These are phyloP conservation scores for Lasiurus borealis DNA, from an alignment of 2,113 vertebrate genomes.

Conservation along the genomic window DNA sequence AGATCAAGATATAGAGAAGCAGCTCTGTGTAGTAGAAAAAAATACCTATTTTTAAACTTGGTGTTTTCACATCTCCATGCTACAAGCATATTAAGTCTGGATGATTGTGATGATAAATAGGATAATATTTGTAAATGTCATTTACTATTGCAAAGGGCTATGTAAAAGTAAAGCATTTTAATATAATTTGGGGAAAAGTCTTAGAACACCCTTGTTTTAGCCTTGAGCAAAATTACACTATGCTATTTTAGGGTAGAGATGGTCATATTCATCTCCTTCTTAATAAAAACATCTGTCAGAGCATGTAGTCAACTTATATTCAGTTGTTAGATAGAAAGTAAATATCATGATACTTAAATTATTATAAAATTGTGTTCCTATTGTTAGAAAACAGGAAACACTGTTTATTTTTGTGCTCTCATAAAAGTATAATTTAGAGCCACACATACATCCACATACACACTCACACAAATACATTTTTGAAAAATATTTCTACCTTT, in stretches of 20 bases:
- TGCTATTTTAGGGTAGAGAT: background rate
- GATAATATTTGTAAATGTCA: background rate
- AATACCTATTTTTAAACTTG: background rate
- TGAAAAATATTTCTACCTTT: constrained; percentile 1
- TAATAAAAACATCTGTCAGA: background rate
- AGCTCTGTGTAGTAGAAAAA: background rate
- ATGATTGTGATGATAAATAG: background rate
- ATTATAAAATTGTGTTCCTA: background rate
- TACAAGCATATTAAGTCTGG: background rate
- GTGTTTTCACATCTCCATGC: background rate
- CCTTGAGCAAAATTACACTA: background rate
- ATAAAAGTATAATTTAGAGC: constrained; percentile 9
- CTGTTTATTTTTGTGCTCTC: background rate
- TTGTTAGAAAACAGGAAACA: constrained; percentile 5
- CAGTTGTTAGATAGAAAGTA: constrained; percentile 5
- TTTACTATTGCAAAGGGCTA: background rate
- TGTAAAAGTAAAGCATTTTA: background rate
- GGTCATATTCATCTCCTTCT: background rate
- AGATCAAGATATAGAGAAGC: background rate
- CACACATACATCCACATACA: background rate
- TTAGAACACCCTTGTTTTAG: constrained; percentile 1
- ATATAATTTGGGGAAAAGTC: background rate
- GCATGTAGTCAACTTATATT: background rate
- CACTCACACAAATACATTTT: background rate
- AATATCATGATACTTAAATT: background rate